Conservation (phyloP, 1,140 invertebrate genomes). For the Cydia splendana region DNA sequence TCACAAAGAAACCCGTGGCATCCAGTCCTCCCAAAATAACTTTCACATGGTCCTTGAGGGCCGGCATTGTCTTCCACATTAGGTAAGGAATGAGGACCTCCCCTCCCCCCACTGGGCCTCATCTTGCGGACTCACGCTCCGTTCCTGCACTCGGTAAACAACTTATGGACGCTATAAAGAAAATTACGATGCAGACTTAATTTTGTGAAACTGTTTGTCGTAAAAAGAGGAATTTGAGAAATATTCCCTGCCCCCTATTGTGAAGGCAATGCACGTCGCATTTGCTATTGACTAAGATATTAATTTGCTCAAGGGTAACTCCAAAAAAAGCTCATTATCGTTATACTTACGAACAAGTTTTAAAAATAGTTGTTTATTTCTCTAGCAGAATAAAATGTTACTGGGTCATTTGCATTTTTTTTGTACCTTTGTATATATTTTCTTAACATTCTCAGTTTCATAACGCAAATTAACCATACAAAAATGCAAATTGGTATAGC, state of each 20-base stretch:
- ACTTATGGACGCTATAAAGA: conserved; percentile 16
- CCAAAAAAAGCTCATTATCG: not conserved
- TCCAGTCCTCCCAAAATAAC: conserved; percentile 53
- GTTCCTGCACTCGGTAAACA: conserved; percentile 32
- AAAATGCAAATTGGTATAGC: too few species aligned
- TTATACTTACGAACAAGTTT: not conserved
- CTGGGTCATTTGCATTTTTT: too few species aligned
- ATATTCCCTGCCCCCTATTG: not conserved
- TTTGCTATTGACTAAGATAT: not conserved
- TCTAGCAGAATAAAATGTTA: not conserved
- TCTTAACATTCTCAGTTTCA: too few species aligned
- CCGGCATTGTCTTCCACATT: conserved; percentile 72
- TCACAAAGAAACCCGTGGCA: conserved; percentile 12
- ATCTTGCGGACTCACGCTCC: conserved; percentile 60
- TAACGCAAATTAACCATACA: too few species aligned
- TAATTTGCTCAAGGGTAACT: too few species aligned
- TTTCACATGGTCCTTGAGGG: conserved; percentile 54
- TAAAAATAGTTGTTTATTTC: too few species aligned
- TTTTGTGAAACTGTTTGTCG: not conserved
- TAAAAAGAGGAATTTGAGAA: not conserved
- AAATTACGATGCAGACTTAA: conserved; percentile 17
- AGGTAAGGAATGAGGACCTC: conserved; percentile 65
- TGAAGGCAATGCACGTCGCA: too few species aligned
- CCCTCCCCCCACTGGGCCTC: conserved; percentile 41
- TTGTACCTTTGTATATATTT: too few species aligned